phyloP scores from a whole-genome alignment of 2,113 vertebrate genomes.

The Muntiacus reevesi region DNA sequence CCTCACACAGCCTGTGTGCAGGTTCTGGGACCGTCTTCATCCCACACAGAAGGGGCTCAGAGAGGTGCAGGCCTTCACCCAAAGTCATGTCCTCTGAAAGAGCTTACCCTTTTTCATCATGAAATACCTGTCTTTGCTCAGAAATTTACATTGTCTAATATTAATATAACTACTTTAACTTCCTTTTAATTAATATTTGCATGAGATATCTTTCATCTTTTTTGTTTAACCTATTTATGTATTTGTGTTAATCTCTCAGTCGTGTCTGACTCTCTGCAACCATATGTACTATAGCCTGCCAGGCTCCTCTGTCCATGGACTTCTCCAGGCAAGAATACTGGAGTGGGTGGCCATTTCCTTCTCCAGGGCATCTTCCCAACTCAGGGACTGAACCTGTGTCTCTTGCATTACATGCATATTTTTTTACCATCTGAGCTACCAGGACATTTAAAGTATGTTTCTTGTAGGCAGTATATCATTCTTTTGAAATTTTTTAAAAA shows the following conservation, averaged over 20 bases:
- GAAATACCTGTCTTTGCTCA: neutral
- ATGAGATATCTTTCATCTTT: neutral
- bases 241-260: neutral
- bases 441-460: neutral
- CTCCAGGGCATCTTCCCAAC: neutral
- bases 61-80: neutral
- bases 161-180: neutral
- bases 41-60: neutral
- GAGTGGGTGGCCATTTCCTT: neutral
- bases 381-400: neutral
- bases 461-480: neutral
- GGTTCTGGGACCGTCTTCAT: accelerated
- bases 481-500: neutral
- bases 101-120: neutral
- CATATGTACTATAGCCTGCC: accelerated
- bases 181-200: neutral
- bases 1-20: neutral
- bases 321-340: neutral
- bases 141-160: neutral
- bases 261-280: neutral
- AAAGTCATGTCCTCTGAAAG: neutral
- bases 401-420: neutral
- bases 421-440: neutral
- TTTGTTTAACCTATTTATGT: neutral
- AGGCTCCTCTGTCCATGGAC: neutral